A percentile compares a stretch with the other conserved stretches of the same genome.
These are phyloP conservation scores for Astur gentilis DNA, from an alignment of 2,113 vertebrate genomes.

Conservation along the genomic window DNA sequence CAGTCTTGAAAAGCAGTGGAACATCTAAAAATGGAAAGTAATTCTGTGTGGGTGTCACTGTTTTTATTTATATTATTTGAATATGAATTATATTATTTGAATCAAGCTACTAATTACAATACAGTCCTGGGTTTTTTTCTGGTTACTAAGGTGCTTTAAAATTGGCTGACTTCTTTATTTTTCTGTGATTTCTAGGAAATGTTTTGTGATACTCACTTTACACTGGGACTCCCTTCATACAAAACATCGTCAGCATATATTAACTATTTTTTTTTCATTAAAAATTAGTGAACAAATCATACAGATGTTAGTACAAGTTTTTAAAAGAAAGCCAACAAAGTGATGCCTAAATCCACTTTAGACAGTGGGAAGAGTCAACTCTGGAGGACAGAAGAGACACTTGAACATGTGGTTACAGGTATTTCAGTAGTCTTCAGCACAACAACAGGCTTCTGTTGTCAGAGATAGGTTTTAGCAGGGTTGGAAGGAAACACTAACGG, in stretches of 20 bases:
- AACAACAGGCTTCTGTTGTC: not conserved
- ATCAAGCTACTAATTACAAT: not conserved
- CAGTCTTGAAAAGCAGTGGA: not conserved
- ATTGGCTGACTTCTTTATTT: not conserved
- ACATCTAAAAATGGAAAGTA: not conserved
- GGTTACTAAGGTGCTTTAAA: not conserved
- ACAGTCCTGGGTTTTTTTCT: not conserved
- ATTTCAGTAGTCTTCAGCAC: not conserved
- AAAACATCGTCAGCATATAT: not conserved
- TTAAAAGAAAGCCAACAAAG: not conserved
- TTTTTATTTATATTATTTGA: not conserved
- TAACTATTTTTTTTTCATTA: not conserved
- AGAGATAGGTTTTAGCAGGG: not conserved
- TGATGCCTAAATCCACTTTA: not conserved
- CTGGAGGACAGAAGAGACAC: not conserved
- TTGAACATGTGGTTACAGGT: not conserved
- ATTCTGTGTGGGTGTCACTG: not conserved
- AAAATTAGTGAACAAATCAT: not conserved
- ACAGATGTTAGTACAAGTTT: not conserved
- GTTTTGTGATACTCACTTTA: not conserved
- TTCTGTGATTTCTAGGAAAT: not conserved
- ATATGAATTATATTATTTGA: not conserved
- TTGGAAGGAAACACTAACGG: not conserved
- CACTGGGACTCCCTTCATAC: not conserved
- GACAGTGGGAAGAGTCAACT: not conserved